phyloP scores from a whole-genome alignment of 1,140 invertebrate genomes.

The Hypsibius dujardini region DNA sequence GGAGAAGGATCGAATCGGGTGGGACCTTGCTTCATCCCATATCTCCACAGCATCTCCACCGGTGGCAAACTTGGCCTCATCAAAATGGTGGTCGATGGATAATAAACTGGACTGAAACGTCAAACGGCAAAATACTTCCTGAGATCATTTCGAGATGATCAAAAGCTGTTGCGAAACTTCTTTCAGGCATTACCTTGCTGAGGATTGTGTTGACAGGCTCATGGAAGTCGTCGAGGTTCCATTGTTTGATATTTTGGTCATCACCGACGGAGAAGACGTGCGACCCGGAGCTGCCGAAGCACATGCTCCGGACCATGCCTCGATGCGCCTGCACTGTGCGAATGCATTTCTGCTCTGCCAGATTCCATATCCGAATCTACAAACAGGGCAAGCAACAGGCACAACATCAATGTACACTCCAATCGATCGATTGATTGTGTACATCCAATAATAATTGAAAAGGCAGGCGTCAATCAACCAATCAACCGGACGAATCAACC shows the following conservation, averaged over 20 bases:
- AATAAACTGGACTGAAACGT: conserved; percentile 49
- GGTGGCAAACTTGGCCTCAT: conserved; percentile 63
- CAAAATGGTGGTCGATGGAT: conserved; percentile 63
- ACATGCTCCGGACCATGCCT: conserved; percentile 65
- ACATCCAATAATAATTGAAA: no score
- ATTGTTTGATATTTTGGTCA: conserved; percentile 87
- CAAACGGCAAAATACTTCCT: conserved; percentile 22
- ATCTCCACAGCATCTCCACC: conserved; percentile 76
- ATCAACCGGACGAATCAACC: no score
- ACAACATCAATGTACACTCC: no score
- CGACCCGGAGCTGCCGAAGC: conserved; percentile 42
- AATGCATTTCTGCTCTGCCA: conserved; percentile 51
- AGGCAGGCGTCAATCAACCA: no score
- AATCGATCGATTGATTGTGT: no score
- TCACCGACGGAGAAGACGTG: conserved; percentile 68
- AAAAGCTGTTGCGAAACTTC: no score
- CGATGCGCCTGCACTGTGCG: conserved; percentile 69
- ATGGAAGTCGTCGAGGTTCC: conserved; percentile 46
- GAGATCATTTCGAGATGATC: not conserved
- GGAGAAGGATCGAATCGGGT: conserved; percentile 63
- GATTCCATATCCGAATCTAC: conserved; percentile 70
- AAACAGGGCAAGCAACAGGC: no score
- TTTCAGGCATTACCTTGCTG: conserved; percentile 31
- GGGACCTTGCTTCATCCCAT: conserved; percentile 69
- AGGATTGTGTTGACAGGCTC: conserved; percentile 57